These are phyloP conservation scores for Drosophila pseudotakahashii DNA, from an alignment of 2,888 invertebrate genomes.

Conservation along the genomic window DNA sequence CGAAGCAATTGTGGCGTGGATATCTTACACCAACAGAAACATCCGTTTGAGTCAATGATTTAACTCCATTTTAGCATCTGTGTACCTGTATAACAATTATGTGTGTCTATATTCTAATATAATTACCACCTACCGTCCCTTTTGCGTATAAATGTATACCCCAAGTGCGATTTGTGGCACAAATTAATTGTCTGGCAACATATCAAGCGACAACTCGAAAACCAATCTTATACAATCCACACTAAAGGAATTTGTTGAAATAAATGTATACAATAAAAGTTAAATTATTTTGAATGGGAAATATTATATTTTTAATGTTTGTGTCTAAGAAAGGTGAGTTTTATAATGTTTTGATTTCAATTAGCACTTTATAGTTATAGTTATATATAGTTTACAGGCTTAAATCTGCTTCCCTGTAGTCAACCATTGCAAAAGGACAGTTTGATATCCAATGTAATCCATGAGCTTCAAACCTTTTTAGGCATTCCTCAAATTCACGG, in stretches of 20 bases:
- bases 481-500: too few species aligned
- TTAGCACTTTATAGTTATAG: too few species aligned
- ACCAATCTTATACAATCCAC: slow-evolving; percentile 37
- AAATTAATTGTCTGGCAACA: slow-evolving; percentile 52
- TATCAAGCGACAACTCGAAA: slow-evolving; percentile 59
- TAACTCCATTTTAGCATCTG: slow-evolving; percentile 44
- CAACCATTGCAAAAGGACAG: too few species aligned
- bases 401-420: too few species aligned
- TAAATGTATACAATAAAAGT: slow-evolving; percentile 57
- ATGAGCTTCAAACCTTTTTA: too few species aligned
- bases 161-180: slow-evolving; percentile 34
- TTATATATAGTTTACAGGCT: too few species aligned
- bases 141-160: slow-evolving; percentile 11
- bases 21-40: slow-evolving; percentile 81
- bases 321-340: neutral
- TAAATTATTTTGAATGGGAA: slow-evolving; percentile 34
- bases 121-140: slow-evolving; percentile 52
- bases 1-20: slow-evolving; percentile 82
- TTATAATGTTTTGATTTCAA: too few species aligned
- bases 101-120: slow-evolving; percentile 44
- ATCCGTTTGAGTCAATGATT: slow-evolving; percentile 82
- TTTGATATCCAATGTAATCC: too few species aligned
- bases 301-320: neutral
- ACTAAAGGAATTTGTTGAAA: slow-evolving; percentile 61
- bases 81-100: slow-evolving; percentile 35